Evolutionary conservation across 1,140 invertebrate species (phyloP), one percentile per base, ranked within the genome.

Genomic region (Batillaria attramentaria): DNA sequence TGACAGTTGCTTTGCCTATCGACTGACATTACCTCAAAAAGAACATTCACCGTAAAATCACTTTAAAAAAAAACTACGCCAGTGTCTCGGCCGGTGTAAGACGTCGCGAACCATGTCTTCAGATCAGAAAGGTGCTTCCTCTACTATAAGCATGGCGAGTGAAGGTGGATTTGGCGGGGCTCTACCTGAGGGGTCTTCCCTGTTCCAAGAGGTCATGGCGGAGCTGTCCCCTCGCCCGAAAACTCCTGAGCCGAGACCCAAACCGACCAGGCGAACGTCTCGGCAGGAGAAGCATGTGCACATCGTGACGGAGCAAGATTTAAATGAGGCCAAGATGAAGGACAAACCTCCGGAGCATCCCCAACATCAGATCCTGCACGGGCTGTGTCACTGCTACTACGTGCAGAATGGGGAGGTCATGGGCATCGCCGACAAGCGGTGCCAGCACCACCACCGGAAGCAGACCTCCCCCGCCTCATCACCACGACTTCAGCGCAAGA

Each of bases 351-450:
- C 41, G 18, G 5, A 20, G 10, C 35, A 69, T 16, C 8, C 20
- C 8, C 6, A n/a, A 6, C 57, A 10, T n/a, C 39, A 46, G 68
- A 70, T 70, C 41, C 68, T 70, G 39, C 68, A 70, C 68, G 68
- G 68, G 6, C 43, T 31, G 68, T 70, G 68, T 8, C 68, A 70
- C 68, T 70, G 68, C 68, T 70, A 70, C 68, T 70, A 46, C 68
- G 68, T 70, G 41, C n/a, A 70, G 68, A 46, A 70, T 6, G 68
- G 68, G 24, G 50, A 43, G 18, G 68, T 70, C 39, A 70, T 28
- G 24, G 68, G 68, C 13, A 39, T 70, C 39, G 68, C 68, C 42
- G 68, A 70, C 42, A 5, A 43, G 2, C 20, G 50, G 41, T 70
- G 68, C 41, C 68, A 70, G 4, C 68, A 70, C 68, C 39, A 70